Evolutionary conservation across 2,888 invertebrate species (phyloP).

Genomic region (Dryobotodes eremita): DNA sequence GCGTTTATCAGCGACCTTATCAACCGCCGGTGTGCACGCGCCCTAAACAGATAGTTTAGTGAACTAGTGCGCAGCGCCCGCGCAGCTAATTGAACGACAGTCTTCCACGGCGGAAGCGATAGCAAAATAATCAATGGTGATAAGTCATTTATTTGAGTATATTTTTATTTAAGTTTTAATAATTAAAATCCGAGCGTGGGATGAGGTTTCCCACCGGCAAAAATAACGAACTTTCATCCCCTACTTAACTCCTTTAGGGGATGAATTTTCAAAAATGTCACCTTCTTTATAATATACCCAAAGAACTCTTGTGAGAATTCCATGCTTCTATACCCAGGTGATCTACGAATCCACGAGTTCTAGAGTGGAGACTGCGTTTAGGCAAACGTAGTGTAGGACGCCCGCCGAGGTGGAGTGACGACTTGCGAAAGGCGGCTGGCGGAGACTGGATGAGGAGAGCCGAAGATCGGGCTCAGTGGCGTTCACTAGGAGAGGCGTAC

Average conservation of each 20-base stretch:
- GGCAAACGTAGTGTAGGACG: too few species aligned
- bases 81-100: slow-evolving; percentile 84
- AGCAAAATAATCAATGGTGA: slow-evolving; percentile 74
- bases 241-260: too few species aligned
- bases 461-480: too few species aligned
- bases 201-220: background rate
- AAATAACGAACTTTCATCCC: too few species aligned
- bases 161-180: background rate
- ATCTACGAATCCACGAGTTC: too few species aligned
- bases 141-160: background rate
- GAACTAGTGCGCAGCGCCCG: slow-evolving; percentile 86
- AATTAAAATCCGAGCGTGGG: background rate
- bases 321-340: background rate
- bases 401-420: too few species aligned
- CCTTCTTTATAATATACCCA: too few species aligned
- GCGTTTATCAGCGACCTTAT: slow-evolving; percentile 61
- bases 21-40: slow-evolving; percentile 63
- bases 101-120: slow-evolving; percentile 75
- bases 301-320: background rate
- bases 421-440: too few species aligned
- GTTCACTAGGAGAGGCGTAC: too few species aligned
- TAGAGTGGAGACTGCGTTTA: too few species aligned
- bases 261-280: too few species aligned
- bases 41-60: slow-evolving; percentile 80
- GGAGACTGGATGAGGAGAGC: too few species aligned